Evolutionary conservation across 37 sponge, comb jelly and placozoan species (phyloP).

Genomic region (Lycopodina hypogea): DNA sequence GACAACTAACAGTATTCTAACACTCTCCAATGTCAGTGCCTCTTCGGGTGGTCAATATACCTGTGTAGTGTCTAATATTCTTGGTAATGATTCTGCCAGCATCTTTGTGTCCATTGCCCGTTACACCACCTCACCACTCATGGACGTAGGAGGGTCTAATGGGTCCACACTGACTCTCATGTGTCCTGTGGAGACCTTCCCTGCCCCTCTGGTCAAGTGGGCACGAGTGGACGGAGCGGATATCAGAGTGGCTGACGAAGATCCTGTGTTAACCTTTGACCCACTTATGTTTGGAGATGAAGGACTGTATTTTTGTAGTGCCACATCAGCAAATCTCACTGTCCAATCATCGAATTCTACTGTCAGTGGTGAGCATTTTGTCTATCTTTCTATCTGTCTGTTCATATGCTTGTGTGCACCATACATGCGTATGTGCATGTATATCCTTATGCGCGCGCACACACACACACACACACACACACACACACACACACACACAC

Average conservation of each 20-base stretch:
- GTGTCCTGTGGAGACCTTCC: constrained; percentile 51
- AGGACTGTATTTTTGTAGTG: constrained; percentile 15
- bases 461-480: neutral
- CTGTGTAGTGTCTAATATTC: constrained; percentile 49
- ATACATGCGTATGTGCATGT: no score
- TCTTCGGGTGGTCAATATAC: constrained; percentile 58
- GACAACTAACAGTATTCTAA: constrained; percentile 2
- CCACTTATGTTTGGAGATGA: constrained; percentile 38
- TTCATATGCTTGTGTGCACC: no score
- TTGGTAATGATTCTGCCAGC: constrained; percentile 29
- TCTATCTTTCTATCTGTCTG: no score
- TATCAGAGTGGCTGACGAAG: neutral
- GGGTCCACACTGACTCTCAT: constrained; percentile 16
- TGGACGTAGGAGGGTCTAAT: neutral
- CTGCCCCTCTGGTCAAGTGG: constrained; percentile 37
- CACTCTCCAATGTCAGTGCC: constrained; percentile 25
- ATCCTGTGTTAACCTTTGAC: neutral
- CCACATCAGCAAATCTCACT: neutral
- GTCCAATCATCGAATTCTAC: neutral
- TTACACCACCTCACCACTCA: constrained; percentile 14
- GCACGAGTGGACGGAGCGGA: neutral
- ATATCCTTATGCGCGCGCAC: no score
- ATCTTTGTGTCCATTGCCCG: constrained; percentile 27
- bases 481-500: neutral
- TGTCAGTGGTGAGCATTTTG: neutral